Evolutionary conservation across 1,140 invertebrate genomes (phyloP).

Genomic region (Calliopsis andreniformis): DNA sequence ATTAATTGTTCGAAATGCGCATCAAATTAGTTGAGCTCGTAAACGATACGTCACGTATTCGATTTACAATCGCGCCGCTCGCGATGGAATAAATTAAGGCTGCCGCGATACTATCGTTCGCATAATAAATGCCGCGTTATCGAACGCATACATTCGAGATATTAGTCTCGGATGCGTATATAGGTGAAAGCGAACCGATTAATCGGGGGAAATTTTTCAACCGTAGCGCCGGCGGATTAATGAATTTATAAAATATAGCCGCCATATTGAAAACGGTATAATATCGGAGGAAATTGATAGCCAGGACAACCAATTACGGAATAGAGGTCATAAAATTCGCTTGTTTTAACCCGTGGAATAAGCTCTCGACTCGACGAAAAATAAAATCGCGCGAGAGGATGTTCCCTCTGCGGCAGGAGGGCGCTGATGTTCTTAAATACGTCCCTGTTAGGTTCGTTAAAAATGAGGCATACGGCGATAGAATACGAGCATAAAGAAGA

Average conservation of each 20-base stretch:
- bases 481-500: conserved; percentile 3
- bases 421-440: neutral
- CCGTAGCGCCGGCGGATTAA: conserved; percentile 32
- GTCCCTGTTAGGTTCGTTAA: conserved; percentile 6
- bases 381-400: neutral
- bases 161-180: conserved; percentile 21
- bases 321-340: conserved; percentile 5
- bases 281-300: conserved; percentile 21
- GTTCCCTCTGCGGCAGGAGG: too few species aligned
- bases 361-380: neutral
- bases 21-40: conserved; percentile 74
- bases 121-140: conserved; percentile 77
- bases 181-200: conserved; percentile 56
- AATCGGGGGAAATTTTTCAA: conserved; percentile 60
- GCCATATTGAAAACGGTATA: conserved; percentile 38
- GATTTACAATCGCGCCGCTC: conserved; percentile 73
- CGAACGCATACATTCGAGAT: conserved; percentile 51
- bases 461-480: neutral
- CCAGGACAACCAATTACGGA: conserved; percentile 11
- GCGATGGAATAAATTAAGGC: conserved; percentile 77
- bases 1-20: conserved; percentile 75
- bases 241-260: conserved; percentile 51
- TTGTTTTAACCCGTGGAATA: neutral
- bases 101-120: conserved; percentile 71
- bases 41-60: conserved; percentile 76